Evolutionary conservation across 1,140 invertebrate species (phyloP).

Genomic region (Nylanderia fulva): DNA sequence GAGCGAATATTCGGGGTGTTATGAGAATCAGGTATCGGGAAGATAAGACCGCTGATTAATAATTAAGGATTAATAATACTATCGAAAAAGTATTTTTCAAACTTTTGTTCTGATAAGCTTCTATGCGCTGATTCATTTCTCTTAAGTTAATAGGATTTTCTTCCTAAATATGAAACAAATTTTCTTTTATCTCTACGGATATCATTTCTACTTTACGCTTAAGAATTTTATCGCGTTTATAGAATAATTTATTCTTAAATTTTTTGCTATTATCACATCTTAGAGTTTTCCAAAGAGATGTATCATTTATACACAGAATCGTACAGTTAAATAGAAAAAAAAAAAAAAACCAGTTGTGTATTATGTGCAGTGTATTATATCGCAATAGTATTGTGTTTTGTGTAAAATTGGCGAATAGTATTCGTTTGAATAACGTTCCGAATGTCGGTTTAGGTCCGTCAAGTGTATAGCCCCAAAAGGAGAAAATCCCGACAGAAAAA

Average conservation of each 20-base stretch:
- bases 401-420: background rate
- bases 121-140: background rate
- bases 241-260: background rate
- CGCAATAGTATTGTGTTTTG: background rate
- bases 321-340: no score
- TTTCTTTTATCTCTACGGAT: background rate
- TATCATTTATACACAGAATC: no score
- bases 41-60: background rate
- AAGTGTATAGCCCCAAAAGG: slow-evolving; percentile 47
- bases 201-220: background rate
- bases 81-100: background rate
- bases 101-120: background rate
- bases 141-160: background rate
- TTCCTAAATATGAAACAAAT: background rate
- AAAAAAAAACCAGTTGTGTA: no score
- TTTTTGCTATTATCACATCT: no score
- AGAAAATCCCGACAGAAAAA: slow-evolving; percentile 63
- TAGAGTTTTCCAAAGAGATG: background rate
- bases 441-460: slow-evolving; percentile 73
- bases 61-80: no score
- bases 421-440: background rate
- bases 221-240: background rate
- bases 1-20: slow-evolving; percentile 9
- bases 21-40: slow-evolving; percentile 46
- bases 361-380: background rate